Evolutionary conservation across 2,888 invertebrate species (phyloP).

Genomic region (Abrostola triplasia): DNA sequence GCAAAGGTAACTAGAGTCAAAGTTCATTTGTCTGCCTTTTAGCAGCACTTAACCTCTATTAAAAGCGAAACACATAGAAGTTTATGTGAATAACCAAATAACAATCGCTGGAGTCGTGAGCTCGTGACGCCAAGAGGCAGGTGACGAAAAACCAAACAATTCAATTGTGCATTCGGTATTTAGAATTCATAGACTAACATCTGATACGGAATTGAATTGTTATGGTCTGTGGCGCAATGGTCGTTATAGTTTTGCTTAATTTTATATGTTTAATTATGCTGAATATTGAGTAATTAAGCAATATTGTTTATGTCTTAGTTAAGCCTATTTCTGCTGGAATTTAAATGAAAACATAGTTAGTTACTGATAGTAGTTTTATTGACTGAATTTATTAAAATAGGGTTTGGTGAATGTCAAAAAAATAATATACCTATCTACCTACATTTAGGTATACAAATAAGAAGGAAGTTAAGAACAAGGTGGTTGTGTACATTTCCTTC

Average conservation of each 20-base stretch:
- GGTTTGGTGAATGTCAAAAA: background rate
- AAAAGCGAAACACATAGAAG: constrained; percentile 57
- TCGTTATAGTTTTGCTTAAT: constrained; percentile 45
- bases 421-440: background rate
- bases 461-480: background rate
- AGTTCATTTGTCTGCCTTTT: constrained; percentile 56
- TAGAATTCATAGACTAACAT: constrained; percentile 57
- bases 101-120: constrained; percentile 66
- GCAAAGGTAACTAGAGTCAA: constrained; percentile 40
- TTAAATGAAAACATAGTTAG: background rate
- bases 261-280: constrained; percentile 36
- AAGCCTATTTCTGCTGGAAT: background rate
- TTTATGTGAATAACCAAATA: constrained; percentile 63
- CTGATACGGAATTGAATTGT: constrained; percentile 59
- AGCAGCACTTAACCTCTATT: constrained; percentile 64
- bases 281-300: constrained; percentile 31
- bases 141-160: constrained; percentile 72
- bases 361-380: too few relatives aligned
- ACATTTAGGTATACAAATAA: background rate
- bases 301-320: background rate
- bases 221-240: constrained; percentile 35
- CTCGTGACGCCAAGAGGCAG: constrained; percentile 64
- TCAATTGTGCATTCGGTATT: constrained; percentile 66
- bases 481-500: background rate
- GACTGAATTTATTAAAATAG: background rate